These are phyloP conservation scores for Pantherophis vulpinus DNA, from an alignment of 2,797 vertebrate species.

Conservation along the genomic window DNA sequence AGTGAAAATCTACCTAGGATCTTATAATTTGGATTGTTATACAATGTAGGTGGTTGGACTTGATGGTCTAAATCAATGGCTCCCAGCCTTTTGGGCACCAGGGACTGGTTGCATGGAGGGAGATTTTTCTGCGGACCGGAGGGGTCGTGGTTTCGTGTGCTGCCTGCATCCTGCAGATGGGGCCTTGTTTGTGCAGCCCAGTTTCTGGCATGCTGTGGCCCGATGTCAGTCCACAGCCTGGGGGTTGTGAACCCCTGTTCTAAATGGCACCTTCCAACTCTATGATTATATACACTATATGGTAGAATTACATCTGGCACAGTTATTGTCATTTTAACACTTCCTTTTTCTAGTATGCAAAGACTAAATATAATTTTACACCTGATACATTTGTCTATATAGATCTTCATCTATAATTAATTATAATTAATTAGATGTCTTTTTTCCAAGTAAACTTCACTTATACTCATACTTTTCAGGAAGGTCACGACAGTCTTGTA, in stretches of 20 bases:
- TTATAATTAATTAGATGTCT: not conserved
- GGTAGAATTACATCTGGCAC: constrained; percentile 40
- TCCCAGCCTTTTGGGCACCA: too few species aligned
- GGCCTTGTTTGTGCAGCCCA: too few species aligned
- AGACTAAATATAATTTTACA: not conserved
- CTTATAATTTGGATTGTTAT: not conserved
- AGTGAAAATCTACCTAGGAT: not conserved
- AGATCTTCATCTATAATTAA: not conserved
- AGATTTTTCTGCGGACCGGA: too few species aligned
- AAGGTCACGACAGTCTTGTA: not conserved
- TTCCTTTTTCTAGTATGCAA: not conserved
- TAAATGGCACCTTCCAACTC: not conserved
- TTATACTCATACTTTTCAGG: not conserved
- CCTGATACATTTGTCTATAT: not conserved
- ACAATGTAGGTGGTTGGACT: not conserved
- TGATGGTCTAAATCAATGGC: not conserved
- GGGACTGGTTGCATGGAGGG: too few species aligned
- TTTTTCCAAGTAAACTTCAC: not conserved
- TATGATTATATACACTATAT: not conserved
- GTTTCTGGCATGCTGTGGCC: too few species aligned
- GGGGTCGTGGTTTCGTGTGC: too few species aligned
- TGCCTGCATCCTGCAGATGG: too few species aligned
- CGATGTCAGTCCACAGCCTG: too few species aligned
- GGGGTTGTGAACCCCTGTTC: not conserved
- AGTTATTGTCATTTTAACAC: constrained; percentile 15